Conservation (phyloP, 2,797 vertebrate genomes). For the Microcaecilia unicolor region DNA sequence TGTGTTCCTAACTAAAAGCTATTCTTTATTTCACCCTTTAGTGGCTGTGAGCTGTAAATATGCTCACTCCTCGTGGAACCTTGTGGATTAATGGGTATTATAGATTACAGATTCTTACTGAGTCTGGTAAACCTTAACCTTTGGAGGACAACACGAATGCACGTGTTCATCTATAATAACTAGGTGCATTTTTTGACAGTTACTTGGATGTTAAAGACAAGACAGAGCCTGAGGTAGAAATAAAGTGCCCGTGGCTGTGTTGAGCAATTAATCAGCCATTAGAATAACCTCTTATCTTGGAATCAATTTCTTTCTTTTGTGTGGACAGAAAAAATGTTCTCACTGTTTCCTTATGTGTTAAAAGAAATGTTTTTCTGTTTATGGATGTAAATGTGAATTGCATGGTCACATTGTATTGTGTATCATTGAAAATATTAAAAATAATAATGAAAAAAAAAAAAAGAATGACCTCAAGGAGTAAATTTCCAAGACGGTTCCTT, state of each 20-base stretch:
- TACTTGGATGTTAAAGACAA: constrained; percentile 46
- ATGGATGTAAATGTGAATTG: too few species aligned
- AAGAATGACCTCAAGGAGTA: too few species aligned
- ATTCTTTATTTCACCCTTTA: constrained; percentile 73
- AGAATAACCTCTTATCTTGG: too few species aligned
- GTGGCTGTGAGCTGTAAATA: constrained; percentile 66
- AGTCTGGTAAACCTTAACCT: constrained; percentile 60
- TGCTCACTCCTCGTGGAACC: constrained; percentile 47
- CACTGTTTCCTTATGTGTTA: too few species aligned
- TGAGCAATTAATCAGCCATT: constrained; percentile 28
- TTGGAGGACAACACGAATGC: constrained; percentile 58
- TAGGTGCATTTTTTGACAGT: constrained; percentile 45
- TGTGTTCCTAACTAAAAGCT: constrained; percentile 69
- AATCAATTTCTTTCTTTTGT: too few species aligned
- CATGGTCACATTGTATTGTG: too few species aligned
- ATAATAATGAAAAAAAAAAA: too few species aligned
- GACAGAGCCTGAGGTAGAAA: constrained; percentile 26
- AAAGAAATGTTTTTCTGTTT: too few species aligned
- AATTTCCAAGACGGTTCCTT: too few species aligned
- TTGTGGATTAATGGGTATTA: constrained; percentile 68
- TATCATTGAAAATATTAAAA: too few species aligned
- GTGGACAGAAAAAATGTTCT: too few species aligned
- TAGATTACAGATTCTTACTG: constrained; percentile 56
- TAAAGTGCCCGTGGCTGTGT: constrained; percentile 20
- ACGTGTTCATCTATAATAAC: constrained; percentile 54